Base-by-base conservation (phyloP, 2,113 vertebrate species). In the Cyprinodon variegatus region DNA sequence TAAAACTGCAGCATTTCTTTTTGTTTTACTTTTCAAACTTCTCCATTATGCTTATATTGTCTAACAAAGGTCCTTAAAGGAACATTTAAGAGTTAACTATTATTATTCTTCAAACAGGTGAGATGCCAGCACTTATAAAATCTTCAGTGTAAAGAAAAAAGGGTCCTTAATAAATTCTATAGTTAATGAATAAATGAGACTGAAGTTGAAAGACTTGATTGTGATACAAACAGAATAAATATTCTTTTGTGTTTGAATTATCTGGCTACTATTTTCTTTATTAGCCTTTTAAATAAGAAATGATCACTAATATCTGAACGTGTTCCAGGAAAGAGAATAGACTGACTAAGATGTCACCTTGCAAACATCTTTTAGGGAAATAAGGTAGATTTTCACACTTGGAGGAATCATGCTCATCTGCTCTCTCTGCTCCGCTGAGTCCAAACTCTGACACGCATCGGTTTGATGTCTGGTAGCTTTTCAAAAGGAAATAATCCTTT, bases 361-460 rank as follows among this genome's bases (percentile, higher is more conserved):
- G 15, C 17, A 45, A 14, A 66, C 46, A 79, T 2, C 72, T 82
- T 79, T 85, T 82, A 79, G 80, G 70, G 75, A 82, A 85, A 83
- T 72, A 81, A 76, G 60, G 73, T 17, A 46, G 9, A 15, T 67
- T 36, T 48, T 76, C 22, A 70, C 61, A 50, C 72, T 48, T 6
- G 37, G 64, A 82, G 84, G 84, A 90, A 72, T 74, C 79, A 89
- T 78, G 85, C 79, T 81, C 57, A 70, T 84, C 0, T 84, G 85
- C 81, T 76, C 73, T 79, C 68, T 88, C 63, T 84, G 85, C 77
- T 89, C 74, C 76, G 50, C 79, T 83, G 83, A 68, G 53, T 83
- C 60, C 68, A 78, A 50, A 65, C 60, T 45, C n/a, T 37, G 38
- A 64, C 17, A 46, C 20, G 14, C 36, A 69, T 66, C 75, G 65